Evolutionary conservation across 2,113 vertebrate species (phyloP).

Genomic region (Oenanthe oenanthe): DNA sequence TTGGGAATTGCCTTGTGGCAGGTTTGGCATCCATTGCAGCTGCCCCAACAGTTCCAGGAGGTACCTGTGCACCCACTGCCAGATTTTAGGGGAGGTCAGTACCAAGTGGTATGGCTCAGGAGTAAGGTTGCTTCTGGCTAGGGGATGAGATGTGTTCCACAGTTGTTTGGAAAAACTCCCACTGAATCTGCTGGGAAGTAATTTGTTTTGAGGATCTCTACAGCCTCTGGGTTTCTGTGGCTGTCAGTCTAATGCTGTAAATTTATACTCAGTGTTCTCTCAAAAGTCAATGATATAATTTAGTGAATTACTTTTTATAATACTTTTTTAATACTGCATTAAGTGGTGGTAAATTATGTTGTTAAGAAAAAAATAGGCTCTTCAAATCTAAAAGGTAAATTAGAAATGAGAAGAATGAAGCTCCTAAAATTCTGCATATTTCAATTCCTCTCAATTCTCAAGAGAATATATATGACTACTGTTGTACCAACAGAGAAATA

Average conservation of each 20-base stretch:
- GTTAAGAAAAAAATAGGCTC: neutral
- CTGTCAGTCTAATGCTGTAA: neutral
- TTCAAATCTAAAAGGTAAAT: neutral
- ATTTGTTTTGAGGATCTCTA: neutral
- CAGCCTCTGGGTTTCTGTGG: neutral
- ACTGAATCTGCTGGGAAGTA: neutral
- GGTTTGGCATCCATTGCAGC: neutral
- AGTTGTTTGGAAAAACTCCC: neutral
- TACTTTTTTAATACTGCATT: neutral
- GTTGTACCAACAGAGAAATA: neutral
- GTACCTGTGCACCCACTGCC: rapidly evolving
- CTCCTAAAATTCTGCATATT: neutral
- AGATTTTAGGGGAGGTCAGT: neutral
- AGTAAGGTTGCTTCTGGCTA: neutral
- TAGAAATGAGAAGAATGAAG: neutral
- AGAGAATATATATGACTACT: neutral
- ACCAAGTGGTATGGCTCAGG: neutral
- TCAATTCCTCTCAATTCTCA: neutral
- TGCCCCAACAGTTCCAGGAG: neutral
- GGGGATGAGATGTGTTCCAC: neutral
- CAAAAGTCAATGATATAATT: neutral
- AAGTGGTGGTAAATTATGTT: neutral
- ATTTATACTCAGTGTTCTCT: neutral
- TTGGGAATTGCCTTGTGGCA: neutral
- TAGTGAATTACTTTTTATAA: neutral